Conservation (phyloP, 1,140 invertebrate genomes). For the Ctenoplectra terminalis region DNA sequence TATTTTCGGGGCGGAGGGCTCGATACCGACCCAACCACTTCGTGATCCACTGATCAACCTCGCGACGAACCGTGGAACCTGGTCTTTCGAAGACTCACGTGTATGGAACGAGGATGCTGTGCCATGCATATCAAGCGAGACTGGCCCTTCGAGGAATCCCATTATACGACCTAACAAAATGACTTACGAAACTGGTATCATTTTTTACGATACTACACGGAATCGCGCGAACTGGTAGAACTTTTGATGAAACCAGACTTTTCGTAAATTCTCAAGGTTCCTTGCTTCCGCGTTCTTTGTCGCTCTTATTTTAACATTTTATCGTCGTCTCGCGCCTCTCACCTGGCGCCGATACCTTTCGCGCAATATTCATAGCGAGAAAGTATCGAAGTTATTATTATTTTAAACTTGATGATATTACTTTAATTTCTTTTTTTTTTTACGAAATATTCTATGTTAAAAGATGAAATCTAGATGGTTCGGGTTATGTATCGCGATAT, state of each 20-base stretch:
- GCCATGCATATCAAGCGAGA: neutral
- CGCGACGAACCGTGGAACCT: constrained; percentile 37
- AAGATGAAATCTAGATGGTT: no score
- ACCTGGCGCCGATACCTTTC: no score
- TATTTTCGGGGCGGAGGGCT: constrained; percentile 59
- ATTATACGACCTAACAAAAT: neutral
- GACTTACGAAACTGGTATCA: constrained; percentile 19
- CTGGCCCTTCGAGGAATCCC: neutral
- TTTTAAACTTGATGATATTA: no score
- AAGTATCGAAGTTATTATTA: no score
- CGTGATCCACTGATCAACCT: constrained; percentile 58
- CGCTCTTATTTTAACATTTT: neutral
- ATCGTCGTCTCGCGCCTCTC: no score
- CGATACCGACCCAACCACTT: constrained; percentile 52
- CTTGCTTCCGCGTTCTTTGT: neutral
- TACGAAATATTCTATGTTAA: no score
- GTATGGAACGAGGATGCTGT: neutral
- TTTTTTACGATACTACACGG: constrained; percentile 15
- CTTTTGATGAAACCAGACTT: constrained; percentile 26
- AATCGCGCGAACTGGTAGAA: neutral
- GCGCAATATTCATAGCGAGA: no score
- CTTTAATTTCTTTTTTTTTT: no score
- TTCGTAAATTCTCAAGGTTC: neutral
- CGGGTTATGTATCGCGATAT: no score
- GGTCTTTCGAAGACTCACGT: constrained; percentile 18